Evolutionary conservation across 2,113 vertebrate species (phyloP).

Genomic region (Acanthisitta chloris): DNA sequence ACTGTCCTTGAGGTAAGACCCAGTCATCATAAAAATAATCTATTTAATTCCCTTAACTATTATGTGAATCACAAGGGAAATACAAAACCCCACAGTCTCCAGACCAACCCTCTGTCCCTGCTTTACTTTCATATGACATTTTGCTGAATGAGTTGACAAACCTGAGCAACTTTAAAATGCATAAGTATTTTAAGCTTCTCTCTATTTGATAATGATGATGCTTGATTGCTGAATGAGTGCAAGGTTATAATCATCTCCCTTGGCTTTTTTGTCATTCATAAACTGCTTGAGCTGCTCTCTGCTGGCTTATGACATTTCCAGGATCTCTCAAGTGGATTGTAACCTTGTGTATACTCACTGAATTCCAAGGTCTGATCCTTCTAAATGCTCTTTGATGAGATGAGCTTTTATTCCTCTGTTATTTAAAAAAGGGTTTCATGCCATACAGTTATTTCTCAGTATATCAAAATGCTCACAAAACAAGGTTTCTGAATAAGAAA

Average conservation of each 20-base stretch:
- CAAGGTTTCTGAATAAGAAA: background rate
- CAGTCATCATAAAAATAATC: background rate
- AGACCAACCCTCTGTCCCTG: background rate
- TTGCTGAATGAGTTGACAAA: background rate
- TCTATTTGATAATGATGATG: constrained; percentile 31
- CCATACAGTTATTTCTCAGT: background rate
- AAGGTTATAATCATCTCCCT: constrained; percentile 41
- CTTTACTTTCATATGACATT: background rate
- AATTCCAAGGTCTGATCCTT: constrained; percentile 7
- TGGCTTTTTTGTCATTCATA: constrained; percentile 43
- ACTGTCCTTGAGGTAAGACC: background rate
- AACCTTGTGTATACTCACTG: background rate
- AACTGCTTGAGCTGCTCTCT: constrained; percentile 23
- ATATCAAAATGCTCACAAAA: background rate
- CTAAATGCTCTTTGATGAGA: constrained; percentile 9
- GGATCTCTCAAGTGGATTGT: constrained; percentile 15
- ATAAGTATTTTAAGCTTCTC: background rate
- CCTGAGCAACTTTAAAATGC: background rate
- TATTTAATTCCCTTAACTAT: background rate
- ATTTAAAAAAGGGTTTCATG: background rate
- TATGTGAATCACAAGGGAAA: background rate
- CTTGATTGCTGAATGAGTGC: constrained; percentile 34
- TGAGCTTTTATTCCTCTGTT: background rate
- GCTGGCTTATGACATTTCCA: constrained; percentile 20
- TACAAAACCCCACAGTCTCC: background rate